Evolutionary conservation across 2,113 vertebrate species (phyloP).

Genomic region (Recurvirostra avosetta): DNA sequence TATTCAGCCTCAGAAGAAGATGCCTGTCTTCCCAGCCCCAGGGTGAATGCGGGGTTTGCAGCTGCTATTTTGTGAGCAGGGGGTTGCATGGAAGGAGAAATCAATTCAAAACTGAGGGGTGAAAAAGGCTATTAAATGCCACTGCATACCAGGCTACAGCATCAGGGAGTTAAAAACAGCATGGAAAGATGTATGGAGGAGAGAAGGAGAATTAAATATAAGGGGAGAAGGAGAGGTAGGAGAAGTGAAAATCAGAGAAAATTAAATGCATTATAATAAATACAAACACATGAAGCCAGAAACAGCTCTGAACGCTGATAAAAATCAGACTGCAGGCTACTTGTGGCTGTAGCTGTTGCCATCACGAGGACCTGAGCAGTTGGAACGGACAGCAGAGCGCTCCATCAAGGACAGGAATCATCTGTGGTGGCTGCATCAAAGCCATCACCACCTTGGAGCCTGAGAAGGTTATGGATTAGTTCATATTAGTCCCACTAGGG

Average conservation of each 20-base stretch:
- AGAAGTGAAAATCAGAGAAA: not conserved
- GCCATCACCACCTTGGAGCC: not conserved
- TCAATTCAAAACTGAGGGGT: not conserved
- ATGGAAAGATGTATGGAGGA: not conserved
- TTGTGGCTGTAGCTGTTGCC: fast-evolving
- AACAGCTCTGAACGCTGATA: not conserved
- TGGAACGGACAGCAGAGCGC: fast-evolving
- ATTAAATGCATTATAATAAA: not conserved
- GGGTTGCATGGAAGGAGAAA: not conserved
- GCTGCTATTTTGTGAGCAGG: not conserved
- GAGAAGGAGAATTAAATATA: not conserved
- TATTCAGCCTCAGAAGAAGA: slow-evolving; percentile 15
- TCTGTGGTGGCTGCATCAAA: not conserved
- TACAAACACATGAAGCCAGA: not conserved
- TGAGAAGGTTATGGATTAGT: not conserved
- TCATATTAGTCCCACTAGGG: not conserved
- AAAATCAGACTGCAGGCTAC: not conserved
- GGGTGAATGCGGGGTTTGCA: slow-evolving; percentile 7
- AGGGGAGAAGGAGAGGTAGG: not conserved
- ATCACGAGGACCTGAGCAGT: not conserved
- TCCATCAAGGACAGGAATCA: fast-evolving
- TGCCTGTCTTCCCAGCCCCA: not conserved
- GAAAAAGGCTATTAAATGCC: not conserved
- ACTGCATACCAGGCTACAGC: not conserved
- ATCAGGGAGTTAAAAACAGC: not conserved